Evolutionary conservation across 92 coral and sea anemone species (phyloP).

Genomic region (Chrysogorgia sp.): DNA sequence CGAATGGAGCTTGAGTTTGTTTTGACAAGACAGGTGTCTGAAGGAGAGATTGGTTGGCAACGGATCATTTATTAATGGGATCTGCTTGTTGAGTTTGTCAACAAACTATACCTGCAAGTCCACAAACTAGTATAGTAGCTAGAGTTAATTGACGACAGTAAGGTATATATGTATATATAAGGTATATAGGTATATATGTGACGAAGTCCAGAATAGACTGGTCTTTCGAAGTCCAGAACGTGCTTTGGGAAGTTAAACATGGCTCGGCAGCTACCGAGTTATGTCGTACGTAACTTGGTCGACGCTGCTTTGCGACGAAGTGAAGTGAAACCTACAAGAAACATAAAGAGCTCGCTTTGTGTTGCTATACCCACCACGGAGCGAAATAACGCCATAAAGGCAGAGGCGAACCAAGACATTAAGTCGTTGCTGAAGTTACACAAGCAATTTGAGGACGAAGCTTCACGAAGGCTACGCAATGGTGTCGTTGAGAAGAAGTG

Average conservation of each 20-base stretch:
- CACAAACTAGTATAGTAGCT: too few relatives aligned
- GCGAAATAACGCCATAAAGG: neutral
- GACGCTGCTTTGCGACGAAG: slow-evolving; percentile 20
- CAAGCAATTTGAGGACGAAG: slow-evolving; percentile 81
- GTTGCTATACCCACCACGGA: neutral
- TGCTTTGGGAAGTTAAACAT: neutral
- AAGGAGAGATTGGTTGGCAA: neutral
- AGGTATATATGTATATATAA: too few relatives aligned
- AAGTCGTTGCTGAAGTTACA: slow-evolving; percentile 69
- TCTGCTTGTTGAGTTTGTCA: neutral
- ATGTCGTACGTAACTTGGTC: slow-evolving; percentile 23
- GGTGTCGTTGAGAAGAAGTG: slow-evolving; percentile 64
- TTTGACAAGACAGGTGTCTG: neutral
- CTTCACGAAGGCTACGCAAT: slow-evolving; percentile 55
- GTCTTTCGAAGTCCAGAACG: neutral
- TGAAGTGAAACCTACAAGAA: neutral
- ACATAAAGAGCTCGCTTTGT: neutral
- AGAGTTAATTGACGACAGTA: too few relatives aligned
- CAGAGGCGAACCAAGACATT: slow-evolving; percentile 23
- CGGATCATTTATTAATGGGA: neutral
- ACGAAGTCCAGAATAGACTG: too few relatives aligned
- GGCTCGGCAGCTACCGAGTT: slow-evolving; percentile 11
- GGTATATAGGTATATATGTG: too few relatives aligned
- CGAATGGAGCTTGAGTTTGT: too few relatives aligned
- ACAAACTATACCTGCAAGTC: neutral